phyloP scores from a whole-genome alignment of 2,888 invertebrate species.

The Rhodophaea formosa region DNA sequence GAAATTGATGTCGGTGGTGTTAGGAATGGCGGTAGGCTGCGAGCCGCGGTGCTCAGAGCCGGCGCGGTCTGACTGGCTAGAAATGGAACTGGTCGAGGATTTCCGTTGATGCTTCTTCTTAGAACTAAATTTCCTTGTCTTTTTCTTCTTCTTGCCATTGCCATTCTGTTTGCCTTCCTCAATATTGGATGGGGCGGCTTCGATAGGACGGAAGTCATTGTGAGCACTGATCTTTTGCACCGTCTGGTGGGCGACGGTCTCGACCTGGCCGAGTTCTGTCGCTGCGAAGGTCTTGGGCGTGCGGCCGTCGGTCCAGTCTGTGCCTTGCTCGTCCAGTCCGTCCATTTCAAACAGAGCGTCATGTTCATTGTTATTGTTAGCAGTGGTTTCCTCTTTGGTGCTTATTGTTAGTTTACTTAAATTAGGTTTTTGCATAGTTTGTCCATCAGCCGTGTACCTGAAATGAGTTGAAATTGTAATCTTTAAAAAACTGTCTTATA shows the following conservation, averaged over 20 bases:
- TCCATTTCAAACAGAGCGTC: conserved; percentile 86
- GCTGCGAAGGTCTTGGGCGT: conserved; percentile 79
- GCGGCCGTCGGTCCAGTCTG: conserved; percentile 75
- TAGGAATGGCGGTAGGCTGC: conserved; percentile 58
- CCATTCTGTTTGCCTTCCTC: conserved; percentile 80
- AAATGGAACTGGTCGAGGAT: conserved; percentile 80
- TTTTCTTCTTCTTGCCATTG: conserved; percentile 86
- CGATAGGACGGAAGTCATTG: conserved; percentile 84
- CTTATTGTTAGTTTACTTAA: conserved; percentile 75
- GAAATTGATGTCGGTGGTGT: conserved; percentile 82
- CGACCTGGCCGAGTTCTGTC: conserved; percentile 71
- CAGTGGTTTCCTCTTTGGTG: conserved; percentile 53
- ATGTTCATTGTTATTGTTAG: conserved; percentile 55
- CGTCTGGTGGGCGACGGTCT: conserved; percentile 74
- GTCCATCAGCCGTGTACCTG: conserved; percentile 82
- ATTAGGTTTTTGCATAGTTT: conserved; percentile 80
- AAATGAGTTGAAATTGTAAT: conserved; percentile 22
- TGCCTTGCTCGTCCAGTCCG: conserved; percentile 79
- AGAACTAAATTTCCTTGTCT: conserved; percentile 88
- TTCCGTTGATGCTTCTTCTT: conserved; percentile 91
- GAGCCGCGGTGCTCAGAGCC: conserved; percentile 65
- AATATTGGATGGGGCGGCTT: conserved; percentile 49
- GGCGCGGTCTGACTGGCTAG: conserved; percentile 77
- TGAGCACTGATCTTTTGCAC: conserved; percentile 83
- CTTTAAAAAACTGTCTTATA: background rate